Base-by-base conservation (phyloP, 2,888 invertebrate species). In the Phyllotreta cruciferae region DNA sequence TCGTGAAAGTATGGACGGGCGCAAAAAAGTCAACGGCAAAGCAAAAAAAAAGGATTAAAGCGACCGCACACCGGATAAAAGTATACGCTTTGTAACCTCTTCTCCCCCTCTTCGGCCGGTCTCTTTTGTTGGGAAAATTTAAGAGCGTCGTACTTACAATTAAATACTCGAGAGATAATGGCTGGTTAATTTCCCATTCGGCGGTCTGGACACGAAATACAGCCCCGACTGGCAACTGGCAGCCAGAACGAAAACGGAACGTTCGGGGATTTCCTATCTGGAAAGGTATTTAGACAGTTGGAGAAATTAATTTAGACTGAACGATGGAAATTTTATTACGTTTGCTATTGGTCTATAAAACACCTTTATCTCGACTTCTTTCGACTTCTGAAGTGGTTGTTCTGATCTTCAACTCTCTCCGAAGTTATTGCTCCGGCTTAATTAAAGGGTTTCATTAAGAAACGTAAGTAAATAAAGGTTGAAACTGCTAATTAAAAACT, bases 1-100 rank as follows among this genome's bases (percentile, higher is more conserved):
- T 65, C 62, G 61, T 47, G 24, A 58, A 73, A 68, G 70, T 72
- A 72, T 73, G 70, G 70, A 73, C 74, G 73, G 72, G 74, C 67
- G 71, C 68, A 76, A 73, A 73, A 70, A 64, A 72, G 63, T 64
- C 58, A 60, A 63, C 62, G 62, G 63, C 60, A 52, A 44, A 44
- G 52, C 42, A 60, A 60, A 49, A 64, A 67, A 64, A 11, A 24
- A 36, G 66, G 62, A 60, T 63, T 66, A 60, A 64, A 64, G 41
- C 62, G 53, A 60, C 60, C 47, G 24, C 24, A 50, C 56, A 47
- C 37, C 66, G 71, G 69, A 73, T 74, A 75, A 74, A 72, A 72
- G 73, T 74, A 72, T 73, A 72, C 67, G 69, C 70, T 70, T 70
- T 71, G 70, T 71, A 66, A 66, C 70, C 67, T 66, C 67, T 52